Evolutionary conservation across 2,888 invertebrate species (phyloP), one percentile per base, ranked within the genome.

Genomic region (Hyalella azteca): DNA sequence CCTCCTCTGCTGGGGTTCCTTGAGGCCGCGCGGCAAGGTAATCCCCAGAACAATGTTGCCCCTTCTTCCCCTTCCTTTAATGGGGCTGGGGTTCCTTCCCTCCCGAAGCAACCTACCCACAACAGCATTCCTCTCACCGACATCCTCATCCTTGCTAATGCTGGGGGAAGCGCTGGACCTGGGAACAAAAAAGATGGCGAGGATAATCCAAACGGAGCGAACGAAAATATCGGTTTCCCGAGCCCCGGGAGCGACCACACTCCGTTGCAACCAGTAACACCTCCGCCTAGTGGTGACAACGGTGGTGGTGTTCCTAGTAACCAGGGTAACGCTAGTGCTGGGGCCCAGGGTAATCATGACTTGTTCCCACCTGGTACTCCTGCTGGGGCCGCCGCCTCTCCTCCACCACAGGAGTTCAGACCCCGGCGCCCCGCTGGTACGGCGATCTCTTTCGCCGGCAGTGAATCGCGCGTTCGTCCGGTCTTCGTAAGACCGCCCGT

Each of bases 1-100:
- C 86, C 86, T 13, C 85, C 89, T 4, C 77, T 89, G 32, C 80
- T 88, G 41, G 36, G 82, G 22, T 85, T 85, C 82, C 73, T 85
- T 11, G 82, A 83, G 49, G 78, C 85, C 45, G 79, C 85, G 13
- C 81, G 79, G n/a, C 85, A 85, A 82, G 85, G 85, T 84, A 83
- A 82, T 19, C 83, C 78, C 79, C 22, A 29, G 1, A 22, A 22
- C 54, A 11, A 22, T 22, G 82, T 79, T 78, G 7, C 54, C 82
- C 73, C 79, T 78, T 81, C 1, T 76, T 80, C 50, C 83, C 85
- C 3, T 79, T 79, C 0, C 39, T 22, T 9, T 22, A 22, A n/a
- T 4, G 3, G 26, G n/a, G 26, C 54, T 15, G 3, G 4, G 3
- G n/a, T 22, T 54, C 54, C 54, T n/a, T 4, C 54, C 3, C 7